Conservation (phyloP, 2,113 vertebrate species). For the Pristiophorus japonicus region DNA sequence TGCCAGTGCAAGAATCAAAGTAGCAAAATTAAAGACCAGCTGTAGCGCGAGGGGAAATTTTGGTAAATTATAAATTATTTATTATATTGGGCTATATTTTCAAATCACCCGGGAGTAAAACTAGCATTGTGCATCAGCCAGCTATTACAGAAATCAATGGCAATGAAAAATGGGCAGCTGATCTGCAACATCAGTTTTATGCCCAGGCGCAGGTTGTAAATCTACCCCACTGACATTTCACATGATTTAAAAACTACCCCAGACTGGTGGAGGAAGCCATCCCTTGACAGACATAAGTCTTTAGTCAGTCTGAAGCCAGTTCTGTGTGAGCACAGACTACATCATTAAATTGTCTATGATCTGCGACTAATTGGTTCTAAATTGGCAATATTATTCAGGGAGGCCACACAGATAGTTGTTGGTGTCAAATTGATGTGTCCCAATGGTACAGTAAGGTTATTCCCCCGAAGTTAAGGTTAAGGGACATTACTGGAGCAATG, state of each 20-base stretch:
- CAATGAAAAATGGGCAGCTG: background rate
- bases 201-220: background rate
- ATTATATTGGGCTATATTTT: background rate
- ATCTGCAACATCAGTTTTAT: background rate
- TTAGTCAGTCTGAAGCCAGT: background rate
- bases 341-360: background rate
- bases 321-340: background rate
- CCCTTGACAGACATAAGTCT: background rate
- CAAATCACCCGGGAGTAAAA: background rate
- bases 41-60: background rate
- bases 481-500: background rate
- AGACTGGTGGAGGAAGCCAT: background rate
- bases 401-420: background rate
- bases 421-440: background rate
- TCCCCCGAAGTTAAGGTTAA: background rate
- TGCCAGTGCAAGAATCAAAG: background rate
- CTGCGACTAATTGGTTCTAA: background rate
- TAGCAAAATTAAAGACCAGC: background rate
- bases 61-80: background rate
- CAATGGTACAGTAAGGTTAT: background rate
- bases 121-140: background rate
- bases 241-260: background rate
- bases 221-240: background rate
- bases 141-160: background rate
- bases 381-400: background rate